Percentiles rank a stretch among this genome's conserved stretches.
phyloP scores from a whole-genome alignment of 35 echinoderm and acorn worm genomes.

The Hemicentrotus pulcherrimus region DNA sequence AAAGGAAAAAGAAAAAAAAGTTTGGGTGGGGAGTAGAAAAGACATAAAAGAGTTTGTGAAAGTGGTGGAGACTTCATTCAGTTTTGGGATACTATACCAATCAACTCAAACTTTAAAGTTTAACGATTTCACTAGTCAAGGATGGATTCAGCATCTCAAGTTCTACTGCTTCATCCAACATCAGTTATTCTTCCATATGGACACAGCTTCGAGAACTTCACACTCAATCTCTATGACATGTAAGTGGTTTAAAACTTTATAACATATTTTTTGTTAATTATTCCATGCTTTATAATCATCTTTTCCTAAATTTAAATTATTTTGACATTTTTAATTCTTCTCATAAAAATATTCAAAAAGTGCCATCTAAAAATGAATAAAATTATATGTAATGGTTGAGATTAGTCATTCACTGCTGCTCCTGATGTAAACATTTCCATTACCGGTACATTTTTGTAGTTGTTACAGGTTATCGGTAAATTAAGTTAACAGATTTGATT shows the following conservation, averaged over 20 bases:
- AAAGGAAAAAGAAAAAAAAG: not conserved
- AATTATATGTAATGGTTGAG: too few relatives aligned
- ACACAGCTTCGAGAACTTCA: slow-evolving; percentile 6
- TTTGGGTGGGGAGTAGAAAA: not conserved
- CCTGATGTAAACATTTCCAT: too few relatives aligned
- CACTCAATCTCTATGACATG: not conserved
- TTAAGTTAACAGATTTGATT: too few relatives aligned
- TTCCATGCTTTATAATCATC: too few relatives aligned
- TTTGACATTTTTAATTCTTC: too few relatives aligned
- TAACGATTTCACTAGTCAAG: not conserved
- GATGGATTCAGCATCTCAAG: not conserved
- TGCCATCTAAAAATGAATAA: not conserved
- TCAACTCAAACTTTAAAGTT: not conserved
- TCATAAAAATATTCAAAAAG: not conserved
- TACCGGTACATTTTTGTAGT: too few relatives aligned
- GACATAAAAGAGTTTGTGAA: not conserved
- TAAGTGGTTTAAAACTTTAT: not conserved
- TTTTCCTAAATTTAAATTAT: too few relatives aligned
- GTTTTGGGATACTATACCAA: not conserved
- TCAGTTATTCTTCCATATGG: not conserved
- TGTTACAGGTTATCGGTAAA: too few relatives aligned
- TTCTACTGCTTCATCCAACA: not conserved
- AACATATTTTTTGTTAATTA: too few relatives aligned
- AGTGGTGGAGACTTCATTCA: slow-evolving; percentile 7
- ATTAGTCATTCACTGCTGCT: too few relatives aligned